Percentiles rank a stretch among this genome's conserved stretches.
Evolutionary conservation across 2,113 vertebrate species (phyloP).

Genomic region (Larimichthys crocea): DNA sequence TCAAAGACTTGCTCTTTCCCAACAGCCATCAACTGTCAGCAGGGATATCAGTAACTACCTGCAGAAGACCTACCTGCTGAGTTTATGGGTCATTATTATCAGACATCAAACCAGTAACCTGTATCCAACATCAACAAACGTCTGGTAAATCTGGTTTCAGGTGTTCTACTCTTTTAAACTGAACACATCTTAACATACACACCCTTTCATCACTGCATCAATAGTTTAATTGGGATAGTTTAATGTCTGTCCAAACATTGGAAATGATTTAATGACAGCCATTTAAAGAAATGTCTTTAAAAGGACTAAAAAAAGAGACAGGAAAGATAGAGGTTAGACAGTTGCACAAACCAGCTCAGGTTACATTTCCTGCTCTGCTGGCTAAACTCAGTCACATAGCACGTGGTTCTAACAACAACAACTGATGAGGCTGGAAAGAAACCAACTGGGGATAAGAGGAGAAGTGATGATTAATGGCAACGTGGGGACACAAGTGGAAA

Average conservation of each 20-base stretch:
- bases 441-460: not conserved
- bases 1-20: constrained; percentile 2
- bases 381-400: constrained; percentile 13
- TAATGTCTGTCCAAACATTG: not conserved
- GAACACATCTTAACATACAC: not conserved
- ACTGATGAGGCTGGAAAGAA: constrained; percentile 7
- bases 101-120: constrained; percentile 7
- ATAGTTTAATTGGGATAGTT: not conserved
- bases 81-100: not conserved
- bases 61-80: not conserved
- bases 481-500: not conserved
- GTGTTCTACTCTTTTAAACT: not conserved
- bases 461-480: not conserved
- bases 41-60: not conserved
- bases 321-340: not conserved
- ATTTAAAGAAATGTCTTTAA: too few species aligned
- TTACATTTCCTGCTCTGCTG: constrained; percentile 30
- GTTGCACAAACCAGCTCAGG: not conserved
- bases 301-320: not conserved
- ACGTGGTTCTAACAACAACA: constrained; percentile 33
- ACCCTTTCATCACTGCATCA: not conserved
- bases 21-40: not conserved
- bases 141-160: not conserved
- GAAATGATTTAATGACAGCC: not conserved
- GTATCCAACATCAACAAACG: not conserved